Evolutionary conservation across 1,140 invertebrate genomes (phyloP).

Genomic region (Ephestia elutella): DNA sequence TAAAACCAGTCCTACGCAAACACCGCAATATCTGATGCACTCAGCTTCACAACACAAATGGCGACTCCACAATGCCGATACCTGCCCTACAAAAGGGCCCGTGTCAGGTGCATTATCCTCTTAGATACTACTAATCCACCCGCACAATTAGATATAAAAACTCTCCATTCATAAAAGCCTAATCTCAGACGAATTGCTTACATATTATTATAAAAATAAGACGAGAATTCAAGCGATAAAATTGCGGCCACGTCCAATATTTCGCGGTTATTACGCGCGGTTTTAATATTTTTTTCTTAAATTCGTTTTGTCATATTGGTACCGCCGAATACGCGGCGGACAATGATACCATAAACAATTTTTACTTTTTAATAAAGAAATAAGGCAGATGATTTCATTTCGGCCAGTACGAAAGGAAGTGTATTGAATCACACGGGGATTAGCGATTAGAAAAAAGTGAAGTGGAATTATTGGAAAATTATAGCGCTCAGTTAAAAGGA

Average conservation of each 20-base stretch:
- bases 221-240: constrained; percentile 39
- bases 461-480: constrained; percentile 66
- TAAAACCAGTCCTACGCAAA: constrained; percentile 35
- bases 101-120: constrained; percentile 60
- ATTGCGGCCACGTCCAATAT: constrained; percentile 29
- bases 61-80: constrained; percentile 24
- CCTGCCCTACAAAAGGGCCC: constrained; percentile 40
- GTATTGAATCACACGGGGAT: constrained; percentile 67
- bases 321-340: constrained; percentile 34
- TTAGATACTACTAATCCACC: constrained; percentile 44
- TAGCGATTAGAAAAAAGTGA: constrained; percentile 54
- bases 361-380: constrained; percentile 34
- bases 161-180: constrained; percentile 54
- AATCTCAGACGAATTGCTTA: constrained; percentile 49
- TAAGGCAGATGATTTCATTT: constrained; percentile 51
- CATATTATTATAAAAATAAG: constrained; percentile 29
- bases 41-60: constrained; percentile 21
- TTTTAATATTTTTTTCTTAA: constrained; percentile 34
- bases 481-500: constrained; percentile 39
- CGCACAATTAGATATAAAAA: constrained; percentile 44
- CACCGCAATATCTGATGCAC: constrained; percentile 34
- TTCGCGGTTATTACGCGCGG: constrained; percentile 49
- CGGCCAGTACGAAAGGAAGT: constrained; percentile 58
- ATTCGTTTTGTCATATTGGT: constrained; percentile 63
- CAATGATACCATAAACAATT: constrained; percentile 67